Evolutionary conservation across 1,140 invertebrate species (phyloP).

Genomic region (Apis laboriosa): DNA sequence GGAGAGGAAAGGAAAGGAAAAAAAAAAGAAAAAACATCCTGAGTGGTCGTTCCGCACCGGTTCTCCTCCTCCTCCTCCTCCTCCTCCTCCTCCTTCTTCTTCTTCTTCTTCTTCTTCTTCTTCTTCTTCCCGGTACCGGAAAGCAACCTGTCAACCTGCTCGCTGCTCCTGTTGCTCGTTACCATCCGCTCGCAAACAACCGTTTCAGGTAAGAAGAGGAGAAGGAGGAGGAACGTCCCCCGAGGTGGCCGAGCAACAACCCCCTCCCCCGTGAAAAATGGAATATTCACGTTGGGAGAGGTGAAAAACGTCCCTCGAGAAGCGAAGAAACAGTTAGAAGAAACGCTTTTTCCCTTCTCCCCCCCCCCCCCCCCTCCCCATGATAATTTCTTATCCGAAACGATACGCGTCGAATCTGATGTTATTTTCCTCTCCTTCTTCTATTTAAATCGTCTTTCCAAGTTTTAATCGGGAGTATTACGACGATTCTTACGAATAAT

Average conservation of each 20-base stretch:
- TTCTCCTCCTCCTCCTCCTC: not conserved
- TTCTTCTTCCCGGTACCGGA: slow-evolving; percentile 48
- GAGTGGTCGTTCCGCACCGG: slow-evolving; percentile 51
- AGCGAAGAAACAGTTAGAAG: slow-evolving; percentile 48
- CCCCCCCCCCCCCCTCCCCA: too few species aligned
- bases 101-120: too few species aligned
- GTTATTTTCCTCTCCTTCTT: too few species aligned
- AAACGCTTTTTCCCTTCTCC: not conserved
- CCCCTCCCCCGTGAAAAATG: slow-evolving; percentile 54
- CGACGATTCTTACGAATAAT: too few species aligned
- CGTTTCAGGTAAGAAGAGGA: slow-evolving; percentile 52
- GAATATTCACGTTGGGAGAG: slow-evolving; percentile 23
- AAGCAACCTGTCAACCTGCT: slow-evolving; percentile 49
- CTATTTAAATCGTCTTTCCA: too few species aligned
- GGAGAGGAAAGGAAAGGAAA: not conserved
- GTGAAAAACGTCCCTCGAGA: slow-evolving; percentile 20
- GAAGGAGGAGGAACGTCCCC: too few species aligned
- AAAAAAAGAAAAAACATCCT: slow-evolving; percentile 28
- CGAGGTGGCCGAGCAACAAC: too few species aligned
- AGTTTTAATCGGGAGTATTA: too few species aligned
- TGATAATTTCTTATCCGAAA: slow-evolving; percentile 11
- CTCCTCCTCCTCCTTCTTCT: too few species aligned
- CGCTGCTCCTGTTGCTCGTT: not conserved
- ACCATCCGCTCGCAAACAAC: not conserved
- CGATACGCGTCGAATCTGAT: not conserved